Conservation (phyloP, 37 sponge, comb jelly and placozoan species). For the Lycopodina hypogea region DNA sequence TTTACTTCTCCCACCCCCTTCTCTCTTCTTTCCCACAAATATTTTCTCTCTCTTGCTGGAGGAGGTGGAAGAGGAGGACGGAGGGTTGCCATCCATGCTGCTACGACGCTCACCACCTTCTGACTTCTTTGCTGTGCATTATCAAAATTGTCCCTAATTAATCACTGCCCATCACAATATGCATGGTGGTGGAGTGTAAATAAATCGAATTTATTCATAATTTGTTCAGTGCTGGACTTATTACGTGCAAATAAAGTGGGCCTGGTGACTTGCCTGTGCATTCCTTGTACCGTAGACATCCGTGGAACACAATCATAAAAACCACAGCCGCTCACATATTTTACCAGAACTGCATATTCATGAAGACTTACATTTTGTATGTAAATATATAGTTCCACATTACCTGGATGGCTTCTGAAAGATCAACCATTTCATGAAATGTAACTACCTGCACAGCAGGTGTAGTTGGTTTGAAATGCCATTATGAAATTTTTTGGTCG, state of each 20-base stretch:
- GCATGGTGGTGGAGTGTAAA: background rate
- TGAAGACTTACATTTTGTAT: too few species aligned
- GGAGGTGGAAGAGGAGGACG: background rate
- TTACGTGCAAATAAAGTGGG: background rate
- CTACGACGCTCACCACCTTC: background rate
- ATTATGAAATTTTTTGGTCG: too few species aligned
- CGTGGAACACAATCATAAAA: too few species aligned
- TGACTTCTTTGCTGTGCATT: conserved; percentile 2
- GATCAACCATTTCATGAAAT: too few species aligned
- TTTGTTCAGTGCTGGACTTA: background rate
- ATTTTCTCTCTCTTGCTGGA: conserved; percentile 15
- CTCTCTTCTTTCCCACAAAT: conserved; percentile 31
- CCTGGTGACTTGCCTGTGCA: too few species aligned
- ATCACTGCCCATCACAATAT: background rate
- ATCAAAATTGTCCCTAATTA: background rate
- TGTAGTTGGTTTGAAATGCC: too few species aligned
- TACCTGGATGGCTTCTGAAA: too few species aligned
- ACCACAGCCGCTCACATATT: too few species aligned
- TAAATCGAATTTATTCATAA: background rate
- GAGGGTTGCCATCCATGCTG: background rate
- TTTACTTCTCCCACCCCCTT: conserved; percentile 6
- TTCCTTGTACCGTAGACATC: background rate
- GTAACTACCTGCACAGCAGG: too few species aligned
- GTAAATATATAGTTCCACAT: too few species aligned
- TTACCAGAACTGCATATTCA: too few species aligned